A percentile compares a stretch with the other conserved stretches of the same genome.
These are phyloP conservation scores for Uropetala carovei DNA, from an alignment of 2,888 invertebrate genomes.

Conservation along the genomic window DNA sequence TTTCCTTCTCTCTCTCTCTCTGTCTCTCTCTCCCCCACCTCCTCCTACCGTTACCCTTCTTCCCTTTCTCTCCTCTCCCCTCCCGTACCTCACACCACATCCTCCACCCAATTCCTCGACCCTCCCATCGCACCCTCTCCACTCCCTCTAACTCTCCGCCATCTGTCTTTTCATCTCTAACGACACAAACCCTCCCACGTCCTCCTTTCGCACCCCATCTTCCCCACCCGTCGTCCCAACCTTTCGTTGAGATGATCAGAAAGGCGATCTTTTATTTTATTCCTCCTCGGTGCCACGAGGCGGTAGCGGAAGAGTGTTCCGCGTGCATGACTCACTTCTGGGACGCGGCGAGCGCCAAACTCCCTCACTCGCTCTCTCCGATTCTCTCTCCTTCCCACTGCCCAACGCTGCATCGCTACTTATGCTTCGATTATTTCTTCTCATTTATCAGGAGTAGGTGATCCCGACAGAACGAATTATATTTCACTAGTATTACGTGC, in stretches of 20 bases:
- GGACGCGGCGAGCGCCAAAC: too few species aligned
- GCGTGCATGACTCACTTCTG: too few species aligned
- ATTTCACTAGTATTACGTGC: too few species aligned
- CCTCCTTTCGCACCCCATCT: not conserved
- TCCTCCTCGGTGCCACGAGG: not conserved
- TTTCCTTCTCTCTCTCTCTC: not conserved
- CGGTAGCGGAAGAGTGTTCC: too few species aligned
- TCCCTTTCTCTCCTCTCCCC: constrained; percentile 10
- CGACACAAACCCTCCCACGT: not conserved
- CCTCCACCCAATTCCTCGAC: not conserved
- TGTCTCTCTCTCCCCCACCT: not conserved
- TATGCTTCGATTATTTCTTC: too few species aligned
- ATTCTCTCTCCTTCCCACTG: too few species aligned
- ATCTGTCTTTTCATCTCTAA: not conserved
- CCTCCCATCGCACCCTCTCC: not conserved
- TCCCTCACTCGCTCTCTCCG: too few species aligned
- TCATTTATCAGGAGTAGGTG: too few species aligned
- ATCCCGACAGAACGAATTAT: too few species aligned
- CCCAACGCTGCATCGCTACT: too few species aligned
- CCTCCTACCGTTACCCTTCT: not conserved
- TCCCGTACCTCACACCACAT: not conserved
- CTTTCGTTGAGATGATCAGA: not conserved
- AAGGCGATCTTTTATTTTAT: not conserved
- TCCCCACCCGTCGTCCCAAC: not conserved
- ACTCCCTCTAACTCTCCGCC: not conserved